Conservation (phyloP, 2,797 vertebrate genomes). For the Rhynchonycteris naso region DNA sequence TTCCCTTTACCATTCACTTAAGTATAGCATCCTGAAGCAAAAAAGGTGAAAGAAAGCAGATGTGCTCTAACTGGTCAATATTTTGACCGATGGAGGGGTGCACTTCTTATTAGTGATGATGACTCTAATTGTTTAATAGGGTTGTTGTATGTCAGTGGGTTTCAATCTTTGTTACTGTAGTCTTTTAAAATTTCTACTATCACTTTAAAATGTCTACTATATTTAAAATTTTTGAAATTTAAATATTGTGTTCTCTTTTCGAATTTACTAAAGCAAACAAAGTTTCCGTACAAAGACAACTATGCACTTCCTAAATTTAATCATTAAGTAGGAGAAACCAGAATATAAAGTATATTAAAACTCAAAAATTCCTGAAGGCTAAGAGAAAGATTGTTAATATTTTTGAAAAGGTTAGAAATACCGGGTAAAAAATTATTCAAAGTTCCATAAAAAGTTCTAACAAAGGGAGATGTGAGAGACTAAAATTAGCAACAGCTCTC, state of each 20-base stretch:
- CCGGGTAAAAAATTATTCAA: background rate
- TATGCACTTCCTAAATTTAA: slow-evolving; percentile 12
- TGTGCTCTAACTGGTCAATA: background rate
- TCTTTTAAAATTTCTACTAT: slow-evolving; percentile 17
- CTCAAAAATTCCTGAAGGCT: background rate
- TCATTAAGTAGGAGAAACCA: slow-evolving; percentile 39
- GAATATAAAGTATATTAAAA: slow-evolving; percentile 25
- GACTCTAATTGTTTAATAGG: background rate
- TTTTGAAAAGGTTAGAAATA: slow-evolving; percentile 45
- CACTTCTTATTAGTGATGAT: background rate
- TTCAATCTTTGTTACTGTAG: background rate
- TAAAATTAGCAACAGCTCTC: slow-evolving; percentile 45
- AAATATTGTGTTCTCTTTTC: slow-evolving; percentile 19
- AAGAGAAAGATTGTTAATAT: slow-evolving; percentile 15
- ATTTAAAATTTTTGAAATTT: slow-evolving; percentile 46
- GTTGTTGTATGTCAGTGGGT: background rate
- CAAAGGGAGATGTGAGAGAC: slow-evolving; percentile 17
- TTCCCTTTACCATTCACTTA: background rate
- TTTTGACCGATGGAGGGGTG: background rate
- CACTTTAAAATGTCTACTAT: background rate
- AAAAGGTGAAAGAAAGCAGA: background rate
- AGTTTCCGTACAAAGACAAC: slow-evolving; percentile 17
- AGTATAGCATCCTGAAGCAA: background rate
- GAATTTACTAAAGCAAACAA: slow-evolving; percentile 25
- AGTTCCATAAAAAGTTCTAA: slow-evolving; percentile 10